Evolutionary conservation across 2,797 vertebrate genomes (phyloP).

Genomic region (Enteromius treurensis): DNA sequence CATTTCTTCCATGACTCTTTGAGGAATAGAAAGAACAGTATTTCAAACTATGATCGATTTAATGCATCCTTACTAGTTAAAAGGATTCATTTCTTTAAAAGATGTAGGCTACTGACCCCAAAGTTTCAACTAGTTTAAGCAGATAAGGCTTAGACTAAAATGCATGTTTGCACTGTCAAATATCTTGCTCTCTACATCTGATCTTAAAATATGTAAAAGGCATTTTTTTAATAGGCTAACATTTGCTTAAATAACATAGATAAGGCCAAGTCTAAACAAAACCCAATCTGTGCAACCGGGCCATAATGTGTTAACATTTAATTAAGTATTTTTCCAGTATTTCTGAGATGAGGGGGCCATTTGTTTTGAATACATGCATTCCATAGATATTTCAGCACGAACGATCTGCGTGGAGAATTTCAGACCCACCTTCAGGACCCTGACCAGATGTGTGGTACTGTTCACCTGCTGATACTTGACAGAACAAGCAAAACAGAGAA

Average conservation of each 20-base stretch:
- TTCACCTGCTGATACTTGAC: conserved; percentile 81
- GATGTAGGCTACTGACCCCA: neutral
- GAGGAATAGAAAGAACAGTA: no score
- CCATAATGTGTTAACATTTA: neutral
- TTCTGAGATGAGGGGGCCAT: neutral
- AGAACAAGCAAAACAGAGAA: conserved; percentile 81
- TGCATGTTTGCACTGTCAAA: no score
- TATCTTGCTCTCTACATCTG: no score
- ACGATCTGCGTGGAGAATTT: neutral
- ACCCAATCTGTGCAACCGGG: neutral
- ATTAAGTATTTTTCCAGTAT: neutral
- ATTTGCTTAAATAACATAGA: no score
- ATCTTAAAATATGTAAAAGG: no score
- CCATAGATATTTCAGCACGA: neutral
- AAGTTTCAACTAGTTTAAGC: neutral
- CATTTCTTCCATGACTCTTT: neutral
- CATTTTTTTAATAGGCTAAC: no score
- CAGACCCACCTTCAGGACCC: conserved; percentile 81
- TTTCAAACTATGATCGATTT: neutral
- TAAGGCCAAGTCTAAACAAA: neutral
- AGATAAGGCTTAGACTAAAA: no score
- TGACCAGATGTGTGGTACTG: conserved; percentile 83
- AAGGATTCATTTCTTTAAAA: neutral
- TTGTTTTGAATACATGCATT: neutral
- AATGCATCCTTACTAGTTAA: neutral